These are phyloP conservation scores for Caerostris extrusa DNA, from an alignment of 1,140 invertebrate species.

Conservation along the genomic window DNA sequence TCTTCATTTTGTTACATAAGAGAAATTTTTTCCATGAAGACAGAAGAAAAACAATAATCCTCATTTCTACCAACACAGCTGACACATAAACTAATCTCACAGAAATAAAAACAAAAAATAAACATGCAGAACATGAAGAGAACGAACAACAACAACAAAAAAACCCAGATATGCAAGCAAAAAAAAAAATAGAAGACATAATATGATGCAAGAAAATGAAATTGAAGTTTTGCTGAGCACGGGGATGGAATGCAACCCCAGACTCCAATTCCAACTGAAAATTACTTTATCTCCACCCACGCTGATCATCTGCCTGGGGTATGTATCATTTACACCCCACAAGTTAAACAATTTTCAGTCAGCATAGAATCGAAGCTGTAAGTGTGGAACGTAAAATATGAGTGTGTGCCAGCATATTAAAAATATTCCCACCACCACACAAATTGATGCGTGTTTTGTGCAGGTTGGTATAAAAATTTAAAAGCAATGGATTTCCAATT, in stretches of 20 bases:
- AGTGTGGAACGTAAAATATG: not conserved
- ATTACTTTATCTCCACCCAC: slow-evolving; percentile 27
- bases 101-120: not conserved
- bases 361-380: slow-evolving; percentile 44
- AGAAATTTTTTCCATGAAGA: not conserved
- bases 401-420: slow-evolving; percentile 36
- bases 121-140: not conserved
- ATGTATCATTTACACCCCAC: slow-evolving; percentile 66
- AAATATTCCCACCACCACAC: not conserved
- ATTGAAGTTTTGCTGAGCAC: slow-evolving; percentile 36
- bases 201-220: slow-evolving; percentile 57
- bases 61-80: not conserved
- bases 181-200: not conserved
- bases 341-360: slow-evolving; percentile 57
- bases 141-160: not conserved
- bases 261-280: slow-evolving; percentile 48
- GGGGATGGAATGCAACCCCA: slow-evolving; percentile 9
- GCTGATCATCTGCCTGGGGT: slow-evolving; percentile 49
- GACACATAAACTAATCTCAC: not conserved
- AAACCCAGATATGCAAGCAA: not conserved
- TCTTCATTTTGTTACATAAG: not conserved
- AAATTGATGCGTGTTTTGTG: slow-evolving; percentile 55
- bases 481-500: slow-evolving; percentile 41
- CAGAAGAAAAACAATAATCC: not conserved
- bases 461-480: slow-evolving; percentile 47